A percentile compares a stretch with the other conserved stretches of the same genome.
Evolutionary conservation across 2,888 invertebrate genomes (phyloP).

Genomic region (Brachyopa scutellaris): DNA sequence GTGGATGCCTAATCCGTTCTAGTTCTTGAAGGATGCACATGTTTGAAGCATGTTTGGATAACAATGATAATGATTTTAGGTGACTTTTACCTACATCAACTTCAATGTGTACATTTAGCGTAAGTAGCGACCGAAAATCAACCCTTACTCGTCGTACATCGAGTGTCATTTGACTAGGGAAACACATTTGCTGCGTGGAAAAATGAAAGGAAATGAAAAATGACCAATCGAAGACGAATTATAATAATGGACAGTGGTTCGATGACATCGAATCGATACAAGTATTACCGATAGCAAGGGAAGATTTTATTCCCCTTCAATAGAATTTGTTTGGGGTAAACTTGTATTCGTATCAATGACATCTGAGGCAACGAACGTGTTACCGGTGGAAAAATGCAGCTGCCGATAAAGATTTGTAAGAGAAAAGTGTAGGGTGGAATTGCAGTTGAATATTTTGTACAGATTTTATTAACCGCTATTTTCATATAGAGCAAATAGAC

Average conservation of each 20-base stretch:
- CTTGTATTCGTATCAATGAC: slow-evolving; percentile 57
- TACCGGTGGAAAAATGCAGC: slow-evolving; percentile 62
- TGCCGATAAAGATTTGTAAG: slow-evolving; percentile 22
- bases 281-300: slow-evolving; percentile 33
- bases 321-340: not conserved
- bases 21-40: slow-evolving; percentile 24
- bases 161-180: not conserved
- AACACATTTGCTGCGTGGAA: slow-evolving; percentile 27
- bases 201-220: slow-evolving; percentile 80
- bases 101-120: too few relatives aligned
- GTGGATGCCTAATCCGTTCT: slow-evolving; percentile 35
- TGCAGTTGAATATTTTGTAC: not conserved
- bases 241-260: slow-evolving; percentile 56
- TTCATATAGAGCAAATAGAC: not conserved
- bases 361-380: slow-evolving; percentile 46
- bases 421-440: slow-evolving; percentile 34
- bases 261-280: slow-evolving; percentile 20
- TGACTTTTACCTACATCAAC: not conserved
- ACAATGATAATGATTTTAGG: slow-evolving; percentile 1
- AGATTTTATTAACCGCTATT: not conserved
- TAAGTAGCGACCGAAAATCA: not conserved
- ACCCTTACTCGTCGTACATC: too few relatives aligned
- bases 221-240: slow-evolving; percentile 79
- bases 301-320: slow-evolving; percentile 21
- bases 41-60: slow-evolving; percentile 2